Evolutionary conservation across 1,140 invertebrate species (phyloP).

Genomic region (Sarcophaga peregrina): DNA sequence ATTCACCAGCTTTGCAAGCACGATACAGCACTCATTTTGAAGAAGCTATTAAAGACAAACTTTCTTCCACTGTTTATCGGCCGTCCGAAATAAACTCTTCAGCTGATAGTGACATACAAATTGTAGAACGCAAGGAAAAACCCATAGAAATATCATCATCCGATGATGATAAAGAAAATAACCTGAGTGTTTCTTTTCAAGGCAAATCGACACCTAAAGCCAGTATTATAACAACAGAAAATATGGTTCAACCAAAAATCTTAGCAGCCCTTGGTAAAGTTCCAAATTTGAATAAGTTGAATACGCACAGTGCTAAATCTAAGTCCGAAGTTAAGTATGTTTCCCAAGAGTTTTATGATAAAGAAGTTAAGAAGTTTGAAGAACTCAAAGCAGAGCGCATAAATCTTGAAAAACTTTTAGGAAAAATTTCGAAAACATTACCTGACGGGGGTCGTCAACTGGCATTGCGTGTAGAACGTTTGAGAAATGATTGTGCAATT

Average conservation of each 20-base stretch:
- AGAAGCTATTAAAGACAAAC: constrained; percentile 49
- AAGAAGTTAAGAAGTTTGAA: constrained; percentile 51
- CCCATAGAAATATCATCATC: constrained; percentile 57
- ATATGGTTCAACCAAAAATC: constrained; percentile 58
- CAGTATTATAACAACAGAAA: neutral
- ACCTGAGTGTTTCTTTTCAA: neutral
- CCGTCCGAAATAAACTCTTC: constrained; percentile 46
- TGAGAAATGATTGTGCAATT: constrained; percentile 48
- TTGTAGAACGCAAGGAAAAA: constrained; percentile 53
- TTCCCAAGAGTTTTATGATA: constrained; percentile 47
- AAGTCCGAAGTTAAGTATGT: constrained; percentile 42
- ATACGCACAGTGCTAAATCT: neutral
- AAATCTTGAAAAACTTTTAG: constrained; percentile 52
- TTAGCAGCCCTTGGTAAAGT: constrained; percentile 34
- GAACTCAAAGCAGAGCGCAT: constrained; percentile 49
- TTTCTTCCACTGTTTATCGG: constrained; percentile 57
- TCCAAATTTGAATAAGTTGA: neutral
- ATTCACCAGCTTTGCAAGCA: constrained; percentile 36
- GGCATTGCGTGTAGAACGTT: constrained; percentile 49
- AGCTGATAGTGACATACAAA: constrained; percentile 54
- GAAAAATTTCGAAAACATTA: constrained; percentile 53
- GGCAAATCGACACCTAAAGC: neutral
- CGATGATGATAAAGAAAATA: constrained; percentile 47
- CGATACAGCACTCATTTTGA: constrained; percentile 58
- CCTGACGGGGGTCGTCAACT: constrained; percentile 58